These are phyloP conservation scores for Tinamus guttatus DNA, from an alignment of 2,113 vertebrate species.

Conservation along the genomic window DNA sequence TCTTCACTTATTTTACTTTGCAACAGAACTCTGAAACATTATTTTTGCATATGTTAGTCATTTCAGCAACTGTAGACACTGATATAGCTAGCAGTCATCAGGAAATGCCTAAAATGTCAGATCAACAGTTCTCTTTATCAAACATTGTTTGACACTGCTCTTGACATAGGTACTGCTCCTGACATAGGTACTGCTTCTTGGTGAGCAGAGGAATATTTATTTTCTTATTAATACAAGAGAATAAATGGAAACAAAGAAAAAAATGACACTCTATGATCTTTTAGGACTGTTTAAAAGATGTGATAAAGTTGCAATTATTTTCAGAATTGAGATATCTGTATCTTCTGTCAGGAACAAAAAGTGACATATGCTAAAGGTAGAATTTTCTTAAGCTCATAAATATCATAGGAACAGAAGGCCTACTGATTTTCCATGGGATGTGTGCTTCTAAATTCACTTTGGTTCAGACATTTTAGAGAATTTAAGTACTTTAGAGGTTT, in stretches of 20 bases:
- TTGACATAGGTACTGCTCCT: background rate
- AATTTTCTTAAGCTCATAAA: background rate
- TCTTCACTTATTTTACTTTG: slow-evolving; percentile 64
- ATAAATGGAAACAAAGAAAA: background rate
- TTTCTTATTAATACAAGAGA: background rate
- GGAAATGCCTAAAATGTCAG: slow-evolving; percentile 18
- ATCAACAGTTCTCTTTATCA: slow-evolving; percentile 15
- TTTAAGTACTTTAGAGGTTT: background rate
- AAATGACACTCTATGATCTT: background rate
- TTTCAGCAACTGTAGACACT: slow-evolving; percentile 1
- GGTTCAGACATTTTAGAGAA: background rate
- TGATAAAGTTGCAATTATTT: background rate
- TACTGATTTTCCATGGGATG: background rate
- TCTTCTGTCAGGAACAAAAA: slow-evolving; percentile 3
- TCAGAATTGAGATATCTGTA: background rate
- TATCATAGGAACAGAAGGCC: background rate
- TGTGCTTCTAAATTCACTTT: background rate
- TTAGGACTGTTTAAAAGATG: background rate
- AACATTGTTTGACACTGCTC: background rate
- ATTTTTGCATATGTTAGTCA: slow-evolving; percentile 53
- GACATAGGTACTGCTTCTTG: background rate
- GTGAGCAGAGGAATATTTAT: background rate
- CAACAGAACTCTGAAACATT: slow-evolving; percentile 53
- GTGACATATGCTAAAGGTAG: background rate
- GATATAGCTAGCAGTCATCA: background rate